These are phyloP conservation scores for Eonycteris spelaea DNA, from an alignment of 2,113 vertebrate species.

Conservation along the genomic window DNA sequence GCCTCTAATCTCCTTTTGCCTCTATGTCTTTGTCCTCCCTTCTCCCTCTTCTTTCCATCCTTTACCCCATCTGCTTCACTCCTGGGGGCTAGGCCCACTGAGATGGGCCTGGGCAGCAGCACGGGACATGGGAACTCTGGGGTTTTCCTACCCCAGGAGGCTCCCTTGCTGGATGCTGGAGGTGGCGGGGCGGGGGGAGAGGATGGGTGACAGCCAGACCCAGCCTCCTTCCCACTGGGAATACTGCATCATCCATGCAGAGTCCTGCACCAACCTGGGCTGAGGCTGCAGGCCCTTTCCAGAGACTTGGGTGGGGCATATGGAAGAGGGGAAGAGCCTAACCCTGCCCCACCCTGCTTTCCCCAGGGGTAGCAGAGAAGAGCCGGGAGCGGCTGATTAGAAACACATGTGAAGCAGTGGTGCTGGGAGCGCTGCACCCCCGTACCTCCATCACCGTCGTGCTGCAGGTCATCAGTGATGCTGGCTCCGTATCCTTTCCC, in stretches of 20 bases:
- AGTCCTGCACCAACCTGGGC: neutral
- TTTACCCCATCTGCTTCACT: neutral
- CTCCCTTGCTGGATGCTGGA: neutral
- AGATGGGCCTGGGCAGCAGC: neutral
- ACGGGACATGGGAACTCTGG: neutral
- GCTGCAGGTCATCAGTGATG: slow-evolving; percentile 91
- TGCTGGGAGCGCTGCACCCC: slow-evolving; percentile 89
- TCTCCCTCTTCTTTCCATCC: neutral
- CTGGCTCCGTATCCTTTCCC: slow-evolving; percentile 93
- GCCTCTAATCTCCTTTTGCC: no score
- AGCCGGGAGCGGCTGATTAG: slow-evolving; percentile 90
- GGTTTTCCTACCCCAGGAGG: neutral
- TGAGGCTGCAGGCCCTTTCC: neutral
- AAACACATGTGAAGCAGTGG: slow-evolving; percentile 87
- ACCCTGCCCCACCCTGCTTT: neutral
- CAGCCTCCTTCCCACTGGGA: neutral
- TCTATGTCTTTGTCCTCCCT: neutral
- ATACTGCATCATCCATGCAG: neutral
- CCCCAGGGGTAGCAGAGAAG: slow-evolving; percentile 88
- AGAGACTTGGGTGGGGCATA: neutral
- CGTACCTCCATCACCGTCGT: slow-evolving; percentile 91
- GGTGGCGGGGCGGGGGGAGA: neutral
- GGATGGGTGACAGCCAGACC: neutral
- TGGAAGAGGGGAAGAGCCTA: neutral
- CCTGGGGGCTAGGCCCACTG: neutral